Evolutionary conservation across 1,140 invertebrate species (phyloP), one percentile per base, ranked within the genome.

Genomic region (Sminthurinus signatus): DNA sequence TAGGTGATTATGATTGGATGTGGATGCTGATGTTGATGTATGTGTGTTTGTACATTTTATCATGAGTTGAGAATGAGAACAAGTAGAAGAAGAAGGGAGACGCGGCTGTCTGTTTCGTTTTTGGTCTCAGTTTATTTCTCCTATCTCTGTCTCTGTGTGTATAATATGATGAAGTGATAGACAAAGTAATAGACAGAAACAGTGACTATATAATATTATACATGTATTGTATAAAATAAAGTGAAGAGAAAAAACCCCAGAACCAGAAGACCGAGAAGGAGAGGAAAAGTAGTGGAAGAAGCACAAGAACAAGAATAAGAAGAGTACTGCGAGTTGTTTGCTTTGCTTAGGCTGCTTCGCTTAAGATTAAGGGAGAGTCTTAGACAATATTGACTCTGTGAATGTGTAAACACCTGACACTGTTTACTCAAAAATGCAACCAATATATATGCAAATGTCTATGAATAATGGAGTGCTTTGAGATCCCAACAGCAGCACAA

Each of bases 361-460:
- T 70, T 69, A 72, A 72, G 71, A 72, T 72, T 72, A 71, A 71
- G 68, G 61, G 31, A 64, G 65, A 70, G 65, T 68, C 68, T 70
- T 68, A 65, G 71, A 72, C 71, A 72, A 72, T 72, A 72, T 72
- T 72, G 68, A 72, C 71, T 68, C 58, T 70, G 63, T 70, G 71
- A 72, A 72, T 72, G 65, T 72, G 71, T 72, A 72, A 72, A 72
- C 68, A 72, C 71, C 68, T 72, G 71, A 68, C 71, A 72, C 66
- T 72, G 71, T 72, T 72, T 72, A 72, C 71, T 71, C 66, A 72
- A 72, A 72, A 72, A 72, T 72, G 70, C 70, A 73, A 73, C 70
- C 69, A 73, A 73, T 73, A 73, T 72, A 73, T 73, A 73, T 73
- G 70, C 69, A 73, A 72, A 72, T 72, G 70, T 67, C 70, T 69